A percentile compares a stretch with the other conserved stretches of the same genome.
These are phyloP conservation scores for Gastrophysa polygoni DNA, from an alignment of 2,888 invertebrate species.

Conservation along the genomic window DNA sequence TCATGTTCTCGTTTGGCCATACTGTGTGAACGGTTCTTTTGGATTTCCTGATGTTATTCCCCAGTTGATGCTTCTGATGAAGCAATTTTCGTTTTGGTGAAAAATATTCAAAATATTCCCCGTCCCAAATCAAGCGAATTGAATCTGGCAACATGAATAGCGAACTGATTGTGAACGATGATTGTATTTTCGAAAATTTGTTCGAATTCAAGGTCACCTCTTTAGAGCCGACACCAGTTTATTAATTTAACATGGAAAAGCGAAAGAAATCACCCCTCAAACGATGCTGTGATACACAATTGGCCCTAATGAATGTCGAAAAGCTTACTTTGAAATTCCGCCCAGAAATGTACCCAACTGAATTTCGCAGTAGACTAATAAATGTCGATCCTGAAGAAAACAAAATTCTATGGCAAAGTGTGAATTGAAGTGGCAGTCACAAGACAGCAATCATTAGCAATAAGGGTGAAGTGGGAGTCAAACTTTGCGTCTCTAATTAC, in stretches of 20 bases:
- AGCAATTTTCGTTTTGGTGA: no score
- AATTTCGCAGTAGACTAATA: background rate
- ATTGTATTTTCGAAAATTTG: background rate
- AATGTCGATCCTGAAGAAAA: background rate
- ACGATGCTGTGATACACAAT: background rate
- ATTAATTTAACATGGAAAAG: background rate
- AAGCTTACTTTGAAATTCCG: background rate
- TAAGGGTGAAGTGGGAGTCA: no score
- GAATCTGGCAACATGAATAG: background rate
- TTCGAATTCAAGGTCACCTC: background rate
- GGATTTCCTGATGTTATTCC: no score
- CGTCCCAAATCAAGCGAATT: no score
- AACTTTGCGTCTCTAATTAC: no score
- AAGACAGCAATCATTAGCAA: no score
- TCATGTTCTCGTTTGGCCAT: no score
- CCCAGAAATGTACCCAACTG: background rate
- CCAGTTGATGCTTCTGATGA: no score
- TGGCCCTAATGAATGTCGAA: background rate
- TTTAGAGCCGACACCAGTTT: background rate
- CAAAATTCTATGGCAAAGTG: background rate
- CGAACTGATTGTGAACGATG: background rate
- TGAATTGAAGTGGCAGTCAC: no score
- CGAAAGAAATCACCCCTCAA: background rate
- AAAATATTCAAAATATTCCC: no score
- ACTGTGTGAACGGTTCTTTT: no score